phyloP scores from a whole-genome alignment of 2,113 vertebrate species.

The Athene noctua region DNA sequence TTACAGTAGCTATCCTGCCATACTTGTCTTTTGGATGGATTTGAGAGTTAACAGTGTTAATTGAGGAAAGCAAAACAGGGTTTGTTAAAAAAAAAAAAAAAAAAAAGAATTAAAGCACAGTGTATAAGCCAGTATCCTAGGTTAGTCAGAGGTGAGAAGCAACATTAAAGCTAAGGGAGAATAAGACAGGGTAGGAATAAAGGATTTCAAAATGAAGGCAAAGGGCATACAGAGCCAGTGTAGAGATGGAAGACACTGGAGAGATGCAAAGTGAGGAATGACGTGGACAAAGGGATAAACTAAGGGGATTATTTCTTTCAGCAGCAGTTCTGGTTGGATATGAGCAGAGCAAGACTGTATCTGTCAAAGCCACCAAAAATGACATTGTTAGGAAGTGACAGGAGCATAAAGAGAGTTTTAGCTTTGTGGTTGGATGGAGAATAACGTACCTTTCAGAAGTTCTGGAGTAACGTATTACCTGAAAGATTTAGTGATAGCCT shows the following conservation, averaged over 20 bases:
- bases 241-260: neutral
- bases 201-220: neutral
- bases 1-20: neutral
- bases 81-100: neutral
- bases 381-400: neutral
- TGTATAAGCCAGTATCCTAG: neutral
- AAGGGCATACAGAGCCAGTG: neutral
- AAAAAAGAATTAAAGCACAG: neutral
- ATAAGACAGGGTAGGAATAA: neutral
- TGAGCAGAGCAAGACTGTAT: neutral
- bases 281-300: neutral
- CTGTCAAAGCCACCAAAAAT: neutral
- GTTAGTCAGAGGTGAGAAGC: neutral
- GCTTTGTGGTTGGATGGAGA: neutral
- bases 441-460: neutral
- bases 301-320: neutral
- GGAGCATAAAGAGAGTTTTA: neutral
- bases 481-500: neutral
- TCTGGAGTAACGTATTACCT: neutral
- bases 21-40: neutral
- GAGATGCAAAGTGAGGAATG: neutral
- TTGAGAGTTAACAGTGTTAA: neutral
- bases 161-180: neutral
- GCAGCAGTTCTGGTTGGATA: neutral
- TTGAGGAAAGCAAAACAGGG: neutral